A percentile compares a stretch with the other conserved stretches of the same genome.
phyloP scores from a whole-genome alignment of 2,113 vertebrate species.

The Pimephales promelas region DNA sequence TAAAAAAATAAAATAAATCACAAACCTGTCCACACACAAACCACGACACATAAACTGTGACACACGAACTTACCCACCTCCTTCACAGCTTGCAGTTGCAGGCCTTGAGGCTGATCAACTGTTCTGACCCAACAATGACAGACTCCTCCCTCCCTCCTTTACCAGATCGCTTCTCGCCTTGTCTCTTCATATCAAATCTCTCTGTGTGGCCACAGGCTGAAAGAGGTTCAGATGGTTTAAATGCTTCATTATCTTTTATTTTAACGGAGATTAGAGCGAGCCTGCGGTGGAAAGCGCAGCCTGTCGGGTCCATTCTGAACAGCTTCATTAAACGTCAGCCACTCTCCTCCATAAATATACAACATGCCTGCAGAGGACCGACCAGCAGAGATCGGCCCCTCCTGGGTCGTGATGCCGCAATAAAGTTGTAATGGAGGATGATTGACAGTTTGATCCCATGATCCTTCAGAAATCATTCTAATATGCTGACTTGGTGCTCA shows the following conservation, averaged over 20 bases:
- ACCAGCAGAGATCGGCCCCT: constrained; percentile 53
- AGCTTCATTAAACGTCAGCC: constrained; percentile 66
- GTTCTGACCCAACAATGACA: constrained; percentile 64
- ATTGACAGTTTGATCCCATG: constrained; percentile 13
- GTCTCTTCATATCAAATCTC: constrained; percentile 70
- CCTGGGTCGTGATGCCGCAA: neutral
- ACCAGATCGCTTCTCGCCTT: constrained; percentile 68
- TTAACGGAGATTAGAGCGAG: constrained; percentile 69
- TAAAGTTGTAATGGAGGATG: constrained; percentile 21
- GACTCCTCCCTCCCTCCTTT: constrained; percentile 56
- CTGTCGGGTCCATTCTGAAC: constrained; percentile 58
- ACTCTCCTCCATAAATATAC: constrained; percentile 66
- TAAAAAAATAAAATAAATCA: neutral
- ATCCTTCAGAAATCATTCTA: too few species aligned
- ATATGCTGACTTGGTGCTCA: too few species aligned
- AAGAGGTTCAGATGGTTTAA: constrained; percentile 61
- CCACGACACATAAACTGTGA: neutral
- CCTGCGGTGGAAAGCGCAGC: constrained; percentile 50
- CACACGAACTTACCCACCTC: constrained; percentile 57
- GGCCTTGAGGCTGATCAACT: constrained; percentile 58
- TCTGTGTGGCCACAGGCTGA: constrained; percentile 57
- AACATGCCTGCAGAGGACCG: constrained; percentile 70
- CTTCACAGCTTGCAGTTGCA: constrained; percentile 65
- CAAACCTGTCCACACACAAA: neutral
- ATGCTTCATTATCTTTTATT: constrained; percentile 76